phyloP scores from a whole-genome alignment of 1,140 invertebrate genomes.

The Eumaeus atala region DNA sequence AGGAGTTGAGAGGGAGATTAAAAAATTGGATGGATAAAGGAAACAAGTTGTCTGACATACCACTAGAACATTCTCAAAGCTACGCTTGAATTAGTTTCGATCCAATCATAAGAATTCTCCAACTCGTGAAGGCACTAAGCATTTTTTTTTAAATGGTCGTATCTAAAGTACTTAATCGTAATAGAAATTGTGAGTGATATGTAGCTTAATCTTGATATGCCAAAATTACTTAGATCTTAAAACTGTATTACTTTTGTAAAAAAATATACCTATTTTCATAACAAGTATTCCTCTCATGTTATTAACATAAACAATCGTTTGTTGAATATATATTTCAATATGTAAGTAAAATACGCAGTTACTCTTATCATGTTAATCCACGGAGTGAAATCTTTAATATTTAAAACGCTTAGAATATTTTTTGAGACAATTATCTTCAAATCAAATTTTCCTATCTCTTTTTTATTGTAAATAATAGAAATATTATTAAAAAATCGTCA shows the following conservation, averaged over 20 bases:
- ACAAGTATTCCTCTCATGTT: background rate
- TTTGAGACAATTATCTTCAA: too few relatives aligned
- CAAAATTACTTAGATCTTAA: background rate
- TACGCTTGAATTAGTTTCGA: conserved; percentile 49
- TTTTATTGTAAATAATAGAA: conserved; percentile 9
- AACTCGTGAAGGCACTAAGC: background rate
- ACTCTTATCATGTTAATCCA: background rate
- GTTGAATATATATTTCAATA: background rate
- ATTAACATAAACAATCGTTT: background rate
- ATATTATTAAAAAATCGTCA: conserved; percentile 11
- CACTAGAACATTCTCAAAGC: conserved; percentile 70
- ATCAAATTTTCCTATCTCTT: too few relatives aligned
- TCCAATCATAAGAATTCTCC: background rate
- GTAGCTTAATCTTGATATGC: background rate
- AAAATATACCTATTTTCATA: background rate
- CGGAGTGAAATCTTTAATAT: background rate
- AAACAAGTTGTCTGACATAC: conserved; percentile 75
- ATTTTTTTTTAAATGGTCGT: background rate
- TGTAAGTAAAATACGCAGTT: background rate
- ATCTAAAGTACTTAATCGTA: background rate
- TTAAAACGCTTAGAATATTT: background rate
- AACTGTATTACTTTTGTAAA: background rate
- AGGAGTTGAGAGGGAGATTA: conserved; percentile 86
- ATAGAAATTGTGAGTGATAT: background rate
- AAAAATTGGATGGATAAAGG: conserved; percentile 90